Percentiles rank a stretch among this genome's conserved stretches.
phyloP scores from a whole-genome alignment of 2,888 invertebrate genomes.

The Heliconius hortense region DNA sequence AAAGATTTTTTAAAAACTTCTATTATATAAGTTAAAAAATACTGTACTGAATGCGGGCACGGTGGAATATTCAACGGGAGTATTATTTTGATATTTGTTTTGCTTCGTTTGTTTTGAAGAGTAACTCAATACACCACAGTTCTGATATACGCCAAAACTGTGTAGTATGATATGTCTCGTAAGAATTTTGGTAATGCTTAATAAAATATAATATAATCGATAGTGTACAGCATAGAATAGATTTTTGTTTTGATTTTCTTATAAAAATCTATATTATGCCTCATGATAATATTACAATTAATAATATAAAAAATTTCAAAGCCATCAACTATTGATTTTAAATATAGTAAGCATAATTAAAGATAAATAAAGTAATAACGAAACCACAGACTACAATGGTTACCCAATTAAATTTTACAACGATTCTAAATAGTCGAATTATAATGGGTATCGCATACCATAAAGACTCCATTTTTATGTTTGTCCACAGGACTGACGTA shows the following conservation, averaged over 20 bases:
- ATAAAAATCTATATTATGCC: no score
- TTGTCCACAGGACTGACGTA: slow-evolving; percentile 26
- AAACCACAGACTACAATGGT: not conserved
- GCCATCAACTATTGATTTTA: no score
- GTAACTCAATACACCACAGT: not conserved
- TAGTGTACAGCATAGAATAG: not conserved
- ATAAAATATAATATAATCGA: not conserved
- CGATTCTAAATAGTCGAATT: not conserved
- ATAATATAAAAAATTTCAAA: no score
- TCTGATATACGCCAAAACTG: not conserved
- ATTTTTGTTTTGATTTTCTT: not conserved
- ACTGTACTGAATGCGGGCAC: not conserved
- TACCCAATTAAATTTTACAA: slow-evolving; percentile 2
- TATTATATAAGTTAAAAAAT: slow-evolving; percentile 3
- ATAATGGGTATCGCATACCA: not conserved
- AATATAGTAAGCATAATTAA: no score
- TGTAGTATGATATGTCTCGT: not conserved
- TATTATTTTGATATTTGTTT: not conserved
- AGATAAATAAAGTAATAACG: not conserved
- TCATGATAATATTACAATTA: no score
- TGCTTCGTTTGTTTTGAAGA: not conserved
- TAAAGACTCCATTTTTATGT: not conserved
- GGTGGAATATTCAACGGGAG: not conserved
- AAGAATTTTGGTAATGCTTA: not conserved
- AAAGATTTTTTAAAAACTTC: slow-evolving; percentile 20